Evolutionary conservation across 2,113 vertebrate species (phyloP).

Genomic region (Cercocebus atys): DNA sequence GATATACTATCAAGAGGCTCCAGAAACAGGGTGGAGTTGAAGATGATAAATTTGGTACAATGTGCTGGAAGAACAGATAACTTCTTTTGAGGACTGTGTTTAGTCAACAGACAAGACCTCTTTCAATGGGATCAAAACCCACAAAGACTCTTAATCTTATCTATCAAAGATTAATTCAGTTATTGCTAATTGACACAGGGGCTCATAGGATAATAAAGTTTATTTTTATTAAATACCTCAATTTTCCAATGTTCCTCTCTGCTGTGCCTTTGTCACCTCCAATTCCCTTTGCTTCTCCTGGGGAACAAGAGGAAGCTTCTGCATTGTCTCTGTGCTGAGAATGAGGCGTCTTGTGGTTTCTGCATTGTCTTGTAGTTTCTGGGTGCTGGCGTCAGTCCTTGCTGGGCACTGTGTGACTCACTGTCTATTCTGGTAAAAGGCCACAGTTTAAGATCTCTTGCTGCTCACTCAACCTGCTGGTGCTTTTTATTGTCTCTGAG

Average conservation of each 20-base stretch:
- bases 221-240: background rate
- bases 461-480: background rate
- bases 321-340: background rate
- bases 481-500: background rate
- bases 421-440: background rate
- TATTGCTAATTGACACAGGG: background rate
- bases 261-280: background rate
- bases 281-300: background rate
- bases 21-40: background rate
- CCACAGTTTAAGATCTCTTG: background rate
- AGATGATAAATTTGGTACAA: background rate
- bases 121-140: background rate
- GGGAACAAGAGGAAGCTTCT: background rate
- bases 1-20: background rate
- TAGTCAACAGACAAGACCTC: background rate
- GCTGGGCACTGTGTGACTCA: background rate
- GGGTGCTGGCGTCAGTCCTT: rapidly evolving
- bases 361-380: background rate
- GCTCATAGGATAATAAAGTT: too few species aligned
- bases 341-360: background rate
- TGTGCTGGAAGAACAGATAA: background rate
- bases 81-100: background rate
- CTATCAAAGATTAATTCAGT: background rate
- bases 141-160: background rate
- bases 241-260: too few species aligned